Percentiles rank a stretch among this genome's conserved stretches.
These are phyloP conservation scores for Drosophila prolongata DNA, from an alignment of 2,888 invertebrate genomes.

Conservation along the genomic window DNA sequence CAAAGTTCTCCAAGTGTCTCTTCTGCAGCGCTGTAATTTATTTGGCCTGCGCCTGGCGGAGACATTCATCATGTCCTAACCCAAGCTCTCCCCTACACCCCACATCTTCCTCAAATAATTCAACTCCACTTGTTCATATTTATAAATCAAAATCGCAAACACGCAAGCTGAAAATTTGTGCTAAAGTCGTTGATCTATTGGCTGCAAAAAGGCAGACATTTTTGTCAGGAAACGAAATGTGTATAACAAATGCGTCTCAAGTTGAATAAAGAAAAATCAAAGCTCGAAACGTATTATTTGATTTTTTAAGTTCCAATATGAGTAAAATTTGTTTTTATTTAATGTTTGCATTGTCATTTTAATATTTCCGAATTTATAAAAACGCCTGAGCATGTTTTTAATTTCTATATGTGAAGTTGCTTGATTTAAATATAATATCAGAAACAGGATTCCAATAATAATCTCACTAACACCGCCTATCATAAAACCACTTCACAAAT, in stretches of 20 bases:
- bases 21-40: conserved; percentile 64
- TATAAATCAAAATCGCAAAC: conserved; percentile 78
- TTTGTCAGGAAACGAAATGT: conserved; percentile 34
- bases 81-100: conserved; percentile 1
- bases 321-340: no score
- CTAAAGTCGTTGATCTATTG: conserved; percentile 67
- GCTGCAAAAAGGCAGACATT: conserved; percentile 57
- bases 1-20: conserved; percentile 30
- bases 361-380: no score
- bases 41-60: conserved; percentile 67
- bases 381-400: no score
- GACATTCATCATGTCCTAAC: conserved; percentile 67
- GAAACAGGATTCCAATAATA: background rate
- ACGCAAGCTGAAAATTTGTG: conserved; percentile 67
- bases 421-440: no score
- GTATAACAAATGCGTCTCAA: conserved; percentile 48
- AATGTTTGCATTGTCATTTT: no score
- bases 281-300: background rate
- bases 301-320: background rate
- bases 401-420: no score
- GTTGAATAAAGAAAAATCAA: background rate
- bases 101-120: conserved; percentile 55
- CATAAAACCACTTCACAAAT: background rate
- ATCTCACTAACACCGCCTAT: no score
- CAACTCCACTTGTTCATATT: conserved; percentile 66